A percentile compares a stretch with the other conserved stretches of the same genome.
phyloP scores from a whole-genome alignment of 2,797 vertebrate species.

The Megalops cyprinoides region DNA sequence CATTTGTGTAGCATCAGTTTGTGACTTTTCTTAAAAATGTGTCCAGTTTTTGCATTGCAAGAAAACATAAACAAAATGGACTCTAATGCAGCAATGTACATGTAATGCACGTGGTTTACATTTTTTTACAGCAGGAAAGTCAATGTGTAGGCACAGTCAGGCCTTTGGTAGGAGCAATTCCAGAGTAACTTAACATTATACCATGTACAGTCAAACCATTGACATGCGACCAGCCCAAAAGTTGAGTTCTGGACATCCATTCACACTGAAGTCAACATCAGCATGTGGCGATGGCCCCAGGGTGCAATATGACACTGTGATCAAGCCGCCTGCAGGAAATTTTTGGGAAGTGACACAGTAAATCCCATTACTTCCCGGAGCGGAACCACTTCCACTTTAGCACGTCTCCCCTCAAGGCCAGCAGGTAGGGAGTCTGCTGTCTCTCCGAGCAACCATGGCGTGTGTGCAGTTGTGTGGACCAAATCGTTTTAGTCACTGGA shows the following conservation, averaged over 20 bases:
- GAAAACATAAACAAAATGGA: too few relatives aligned
- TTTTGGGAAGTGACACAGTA: slow-evolving; percentile 4
- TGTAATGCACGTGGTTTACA: too few relatives aligned
- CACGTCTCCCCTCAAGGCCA: neutral
- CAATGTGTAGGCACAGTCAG: too few relatives aligned
- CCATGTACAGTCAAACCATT: too few relatives aligned
- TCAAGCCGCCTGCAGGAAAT: neutral
- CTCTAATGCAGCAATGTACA: too few relatives aligned
- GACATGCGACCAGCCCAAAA: neutral
- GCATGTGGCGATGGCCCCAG: neutral
- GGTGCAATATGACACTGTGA: neutral
- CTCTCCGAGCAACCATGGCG: neutral
- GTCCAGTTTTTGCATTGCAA: too few relatives aligned
- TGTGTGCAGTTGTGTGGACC: neutral
- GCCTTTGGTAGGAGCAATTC: too few relatives aligned
- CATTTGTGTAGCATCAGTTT: too few relatives aligned
- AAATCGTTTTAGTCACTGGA: neutral
- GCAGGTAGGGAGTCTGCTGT: neutral
- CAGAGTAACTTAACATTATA: too few relatives aligned
- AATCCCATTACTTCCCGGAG: neutral
- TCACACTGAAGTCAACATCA: neutral
- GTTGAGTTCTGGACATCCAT: neutral
- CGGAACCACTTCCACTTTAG: neutral
- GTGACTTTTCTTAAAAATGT: too few relatives aligned
- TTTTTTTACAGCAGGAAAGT: too few relatives aligned